Evolutionary conservation across 2,888 invertebrate genomes (phyloP).

Genomic region (Tenthredo distinguenda): DNA sequence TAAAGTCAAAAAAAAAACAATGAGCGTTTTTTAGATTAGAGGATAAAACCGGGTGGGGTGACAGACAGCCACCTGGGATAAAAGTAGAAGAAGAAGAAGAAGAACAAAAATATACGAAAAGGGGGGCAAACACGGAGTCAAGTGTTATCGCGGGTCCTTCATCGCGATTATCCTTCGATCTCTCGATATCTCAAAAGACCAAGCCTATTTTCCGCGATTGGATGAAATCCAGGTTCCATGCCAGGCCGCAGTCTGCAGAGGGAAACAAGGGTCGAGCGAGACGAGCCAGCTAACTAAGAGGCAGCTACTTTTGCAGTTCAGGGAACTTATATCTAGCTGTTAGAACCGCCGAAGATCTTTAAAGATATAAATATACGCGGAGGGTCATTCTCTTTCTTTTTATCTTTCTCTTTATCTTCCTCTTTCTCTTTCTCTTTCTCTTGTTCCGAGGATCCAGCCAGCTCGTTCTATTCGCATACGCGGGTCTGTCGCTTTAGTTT

Average conservation of each 20-base stretch:
- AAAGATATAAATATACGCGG: conserved; percentile 20
- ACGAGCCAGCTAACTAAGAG: conserved; percentile 15
- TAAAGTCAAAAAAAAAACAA: conserved; percentile 1
- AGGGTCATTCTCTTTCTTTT: conserved; percentile 6
- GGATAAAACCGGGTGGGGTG: not conserved
- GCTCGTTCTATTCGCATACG: conserved; percentile 21
- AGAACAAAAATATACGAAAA: not conserved
- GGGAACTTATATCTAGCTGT: conserved; percentile 10
- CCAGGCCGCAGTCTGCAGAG: not conserved
- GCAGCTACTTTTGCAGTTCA: conserved; percentile 14
- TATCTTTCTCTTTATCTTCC: not conserved
- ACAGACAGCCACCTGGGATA: not conserved
- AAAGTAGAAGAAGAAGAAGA: not conserved
- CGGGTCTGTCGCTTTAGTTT: conserved; percentile 14
- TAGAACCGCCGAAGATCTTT: conserved; percentile 15
- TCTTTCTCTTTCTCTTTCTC: not conserved
- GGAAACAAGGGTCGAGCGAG: not conserved
- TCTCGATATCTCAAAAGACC: conserved; percentile 19
- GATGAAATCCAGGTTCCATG: not conserved
- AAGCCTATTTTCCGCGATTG: conserved; percentile 6
- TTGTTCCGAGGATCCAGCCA: not conserved
- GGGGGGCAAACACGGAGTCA: not conserved
- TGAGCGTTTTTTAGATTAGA: not conserved
- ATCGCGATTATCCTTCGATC: not conserved
- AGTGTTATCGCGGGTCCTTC: not conserved